Base-by-base conservation (phyloP, 2,113 vertebrate species). In the Columba janthina region DNA sequence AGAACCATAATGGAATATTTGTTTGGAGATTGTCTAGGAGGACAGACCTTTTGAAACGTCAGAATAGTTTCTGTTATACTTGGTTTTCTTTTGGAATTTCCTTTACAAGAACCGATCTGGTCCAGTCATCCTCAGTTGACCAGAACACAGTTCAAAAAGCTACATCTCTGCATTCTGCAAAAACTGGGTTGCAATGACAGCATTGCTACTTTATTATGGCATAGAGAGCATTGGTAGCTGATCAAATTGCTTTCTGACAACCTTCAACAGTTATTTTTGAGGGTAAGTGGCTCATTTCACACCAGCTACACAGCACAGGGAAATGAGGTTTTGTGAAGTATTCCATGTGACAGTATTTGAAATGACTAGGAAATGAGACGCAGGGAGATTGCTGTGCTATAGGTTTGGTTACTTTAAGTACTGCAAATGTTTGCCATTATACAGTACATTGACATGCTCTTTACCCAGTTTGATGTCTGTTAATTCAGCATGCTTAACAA, bases 341-440 rank as follows among this genome's bases (percentile, higher is more conserved):
- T 77, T 92, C 29, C 71, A 12, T 10, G 3, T 77, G 56, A 93
- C 46, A 67, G 51, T 34, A 56, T 92, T 76, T 84, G 64, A 96
- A 92, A 78, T 85, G 78, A 85, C 78, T 96, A 56, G 58, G 24
- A 96, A 93, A 88, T 80, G 61, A 94, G 32, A n/a, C n/a, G 86
- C 2, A 0, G 60, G 60, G 18, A 91, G 42, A 91, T 80, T 95
- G 40, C 60, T 85, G 36, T 88, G 71, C 46, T 69, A 2, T 67
- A 74, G 12, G n/a, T 60, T 44, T 71, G 61, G 80, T 77, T 86
- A 71, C 61, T 80, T 12, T 66, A 74, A 74, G 12, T 51, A 69
- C n/a, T 69, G 86, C 20, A 84, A 40, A 58, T 87, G 38, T 77
- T 77, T 94, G 32, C 42, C 38, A 64, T 76, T 70, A 64, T 21